Base-by-base conservation (phyloP, 2,797 vertebrate genomes). In the Phataginus tetradactyla region DNA sequence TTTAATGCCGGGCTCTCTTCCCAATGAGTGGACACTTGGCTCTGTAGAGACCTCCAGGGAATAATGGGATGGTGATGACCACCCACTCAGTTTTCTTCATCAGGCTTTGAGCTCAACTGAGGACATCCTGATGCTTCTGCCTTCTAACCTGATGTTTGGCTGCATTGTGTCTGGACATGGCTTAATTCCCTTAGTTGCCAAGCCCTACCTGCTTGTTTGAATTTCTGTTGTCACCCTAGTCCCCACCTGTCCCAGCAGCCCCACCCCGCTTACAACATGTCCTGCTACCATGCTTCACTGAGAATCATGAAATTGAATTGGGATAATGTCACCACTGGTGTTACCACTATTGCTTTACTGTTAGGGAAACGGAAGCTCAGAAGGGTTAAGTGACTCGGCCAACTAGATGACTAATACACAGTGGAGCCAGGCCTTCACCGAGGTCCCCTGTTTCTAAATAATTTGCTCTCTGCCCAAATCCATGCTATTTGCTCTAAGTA, bases 211-310 rank as follows among this genome's bases (percentile, higher is more conserved):
- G 8, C 51, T 87, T 92, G 45, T 71, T 63, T 77, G 45, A 90
- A 95, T 66, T 93, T 91, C 63, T 94, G 53, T 92, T 39, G 29
- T 95, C 34, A 79, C 32, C 63, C 27, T n/a, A 32, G 49, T 14
- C 85, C 34, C 49, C n/a, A 23, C 27, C 21, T 85, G 21, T 59
- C 12, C 45, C 32, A 55, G 25, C 5, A 92, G 10, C 18, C 77
- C 55, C 17, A 39, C 4, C 23, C 7, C 45, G 25, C 7, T 39
- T 64, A 61, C 39, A 55, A 4, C 51, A 59, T 78, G 14, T 85
- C 57, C 45, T 34, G 11, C 27, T 61, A 11, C 23, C 45, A 32
- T 55, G 32, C 39, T 55, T 90, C 37, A n/a, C 64, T 34, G 81
- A 81, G 74, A 61, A 37, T 53, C 92, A 68, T 39, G 55, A 69